Percentiles rank a stretch among this genome's conserved stretches.
Conservation (phyloP, 2,888 invertebrate species). For the Apotomis betuletana region DNA sequence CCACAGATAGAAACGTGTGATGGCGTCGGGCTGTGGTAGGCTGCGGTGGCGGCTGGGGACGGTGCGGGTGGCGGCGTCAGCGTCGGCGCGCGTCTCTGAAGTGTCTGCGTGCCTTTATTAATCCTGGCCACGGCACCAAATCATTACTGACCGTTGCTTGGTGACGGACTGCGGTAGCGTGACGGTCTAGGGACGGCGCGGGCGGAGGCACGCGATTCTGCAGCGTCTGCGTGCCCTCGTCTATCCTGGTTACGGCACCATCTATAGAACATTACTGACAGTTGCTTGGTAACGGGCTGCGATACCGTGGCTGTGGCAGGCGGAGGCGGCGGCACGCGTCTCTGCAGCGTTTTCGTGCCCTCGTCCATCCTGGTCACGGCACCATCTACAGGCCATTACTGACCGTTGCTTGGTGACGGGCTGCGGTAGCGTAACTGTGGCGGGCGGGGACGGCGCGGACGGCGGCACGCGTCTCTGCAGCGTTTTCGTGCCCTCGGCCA, state of each 20-base stretch:
- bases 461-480: slow-evolving; percentile 52
- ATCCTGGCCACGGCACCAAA: too few relatives aligned
- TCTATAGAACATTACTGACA: not conserved
- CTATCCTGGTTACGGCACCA: slow-evolving; percentile 29
- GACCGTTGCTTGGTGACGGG: slow-evolving; percentile 58
- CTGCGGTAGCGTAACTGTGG: slow-evolving; percentile 63
- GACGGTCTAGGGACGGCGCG: slow-evolving; percentile 56
- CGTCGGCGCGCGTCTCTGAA: slow-evolving; percentile 51
- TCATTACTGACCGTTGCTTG: slow-evolving; percentile 49
- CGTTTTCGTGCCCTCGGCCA: slow-evolving; percentile 69
- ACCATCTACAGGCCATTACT: not conserved
- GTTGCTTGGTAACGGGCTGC: slow-evolving; percentile 60
- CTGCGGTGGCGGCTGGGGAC: slow-evolving; percentile 68
- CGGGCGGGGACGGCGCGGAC: slow-evolving; percentile 51
- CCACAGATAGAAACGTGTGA: slow-evolving; percentile 45
- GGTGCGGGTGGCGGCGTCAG: slow-evolving; percentile 2
- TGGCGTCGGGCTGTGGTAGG: slow-evolving; percentile 62
- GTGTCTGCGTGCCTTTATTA: slow-evolving; percentile 69
- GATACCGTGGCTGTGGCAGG: slow-evolving; percentile 65
- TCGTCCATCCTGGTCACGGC: slow-evolving; percentile 46
- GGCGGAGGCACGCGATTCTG: slow-evolving; percentile 46
- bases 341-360: slow-evolving; percentile 74
- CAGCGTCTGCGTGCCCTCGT: slow-evolving; percentile 72
- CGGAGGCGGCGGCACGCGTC: slow-evolving; percentile 44
- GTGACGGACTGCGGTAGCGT: slow-evolving; percentile 66